phyloP scores from a whole-genome alignment of 1,140 invertebrate genomes.

The Pinna nobilis region DNA sequence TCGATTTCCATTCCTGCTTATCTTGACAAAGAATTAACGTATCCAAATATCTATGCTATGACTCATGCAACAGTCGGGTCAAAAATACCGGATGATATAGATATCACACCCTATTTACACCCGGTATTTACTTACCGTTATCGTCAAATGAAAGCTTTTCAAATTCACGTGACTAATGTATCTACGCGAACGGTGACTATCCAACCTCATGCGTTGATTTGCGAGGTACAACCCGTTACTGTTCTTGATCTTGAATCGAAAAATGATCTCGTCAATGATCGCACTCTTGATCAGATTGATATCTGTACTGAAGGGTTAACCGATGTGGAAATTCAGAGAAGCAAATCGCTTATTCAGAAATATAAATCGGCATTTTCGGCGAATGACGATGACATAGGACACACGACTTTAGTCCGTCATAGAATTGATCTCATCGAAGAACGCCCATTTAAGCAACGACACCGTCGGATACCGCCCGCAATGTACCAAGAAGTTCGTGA shows the following conservation, averaged over 20 bases:
- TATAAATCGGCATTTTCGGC: constrained; percentile 8
- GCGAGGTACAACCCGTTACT: constrained; percentile 34
- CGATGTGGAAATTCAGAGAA: not conserved
- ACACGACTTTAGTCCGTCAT: constrained; percentile 29
- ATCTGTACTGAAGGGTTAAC: not conserved
- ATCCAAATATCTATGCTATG: constrained; percentile 28
- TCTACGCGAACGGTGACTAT: constrained; percentile 19
- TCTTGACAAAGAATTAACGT: constrained; percentile 16
- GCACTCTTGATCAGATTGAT: not conserved
- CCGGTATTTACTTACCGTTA: constrained; percentile 10
- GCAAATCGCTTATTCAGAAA: constrained; percentile 17
- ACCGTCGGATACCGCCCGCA: constrained; percentile 28
- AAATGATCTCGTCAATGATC: not conserved
- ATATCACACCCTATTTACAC: too few species aligned
- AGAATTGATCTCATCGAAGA: constrained; percentile 27
- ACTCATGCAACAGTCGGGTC: constrained; percentile 17
- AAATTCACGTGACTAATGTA: constrained; percentile 22
- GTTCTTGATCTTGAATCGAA: not conserved
- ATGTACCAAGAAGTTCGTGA: constrained; percentile 38
- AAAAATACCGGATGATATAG: constrained; percentile 4
- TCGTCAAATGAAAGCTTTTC: not conserved
- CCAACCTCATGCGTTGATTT: constrained; percentile 17
- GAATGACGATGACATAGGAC: constrained; percentile 28
- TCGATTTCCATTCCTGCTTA: constrained; percentile 15
- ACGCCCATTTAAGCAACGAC: constrained; percentile 31